phyloP scores from a whole-genome alignment of 2,113 vertebrate genomes.

The Gallinago jamesoni region DNA sequence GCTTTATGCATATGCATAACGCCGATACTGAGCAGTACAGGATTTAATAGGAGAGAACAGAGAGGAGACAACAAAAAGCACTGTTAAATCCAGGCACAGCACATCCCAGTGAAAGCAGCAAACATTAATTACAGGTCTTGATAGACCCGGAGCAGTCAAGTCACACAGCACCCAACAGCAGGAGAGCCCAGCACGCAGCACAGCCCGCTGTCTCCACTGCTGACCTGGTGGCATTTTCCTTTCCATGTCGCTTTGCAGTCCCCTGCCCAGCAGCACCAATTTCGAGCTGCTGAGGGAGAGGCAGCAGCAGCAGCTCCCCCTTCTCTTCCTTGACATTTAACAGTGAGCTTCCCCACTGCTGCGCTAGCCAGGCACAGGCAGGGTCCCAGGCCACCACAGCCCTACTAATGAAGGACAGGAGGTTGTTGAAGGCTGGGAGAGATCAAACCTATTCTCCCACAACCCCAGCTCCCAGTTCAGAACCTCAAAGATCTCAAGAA shows the following conservation, averaged over 20 bases:
- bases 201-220: not conserved
- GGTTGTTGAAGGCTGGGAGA: not conserved
- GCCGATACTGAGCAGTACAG: not conserved
- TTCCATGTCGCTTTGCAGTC: not conserved
- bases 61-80: not conserved
- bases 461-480: not conserved
- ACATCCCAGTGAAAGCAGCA: not conserved
- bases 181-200: not conserved
- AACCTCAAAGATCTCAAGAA: not conserved
- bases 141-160: not conserved
- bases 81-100: not conserved
- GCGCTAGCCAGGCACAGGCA: rapidly evolving
- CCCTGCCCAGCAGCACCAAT: rapidly evolving
- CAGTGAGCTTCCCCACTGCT: not conserved
- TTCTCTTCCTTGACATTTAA: not conserved
- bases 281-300: not conserved
- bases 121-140: not conserved
- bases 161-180: not conserved
- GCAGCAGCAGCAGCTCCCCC: not conserved
- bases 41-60: not conserved
- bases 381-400: not conserved
- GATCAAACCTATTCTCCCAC: not conserved
- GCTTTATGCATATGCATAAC: not conserved
- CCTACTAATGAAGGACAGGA: not conserved
- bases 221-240: not conserved